These are phyloP conservation scores for Oncopodura yosiiana DNA, from an alignment of 1,140 invertebrate species.

Conservation along the genomic window DNA sequence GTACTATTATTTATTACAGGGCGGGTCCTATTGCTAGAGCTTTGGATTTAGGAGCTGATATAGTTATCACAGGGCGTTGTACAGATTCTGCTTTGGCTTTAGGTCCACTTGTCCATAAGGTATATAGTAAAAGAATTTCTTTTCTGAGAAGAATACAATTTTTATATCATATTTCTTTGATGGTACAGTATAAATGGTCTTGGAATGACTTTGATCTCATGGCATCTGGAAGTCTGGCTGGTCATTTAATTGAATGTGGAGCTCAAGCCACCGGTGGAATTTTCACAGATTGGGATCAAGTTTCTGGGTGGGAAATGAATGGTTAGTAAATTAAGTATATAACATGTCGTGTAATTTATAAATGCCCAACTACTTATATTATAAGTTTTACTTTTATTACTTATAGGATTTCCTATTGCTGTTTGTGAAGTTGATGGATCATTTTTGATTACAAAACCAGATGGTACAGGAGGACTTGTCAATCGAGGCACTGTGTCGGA, in stretches of 20 bases:
- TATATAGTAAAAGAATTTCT: constrained; percentile 36
- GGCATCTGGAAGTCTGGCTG: constrained; percentile 44
- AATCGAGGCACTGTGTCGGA: constrained; percentile 43
- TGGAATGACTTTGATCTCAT: constrained; percentile 42
- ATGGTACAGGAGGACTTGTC: constrained; percentile 45
- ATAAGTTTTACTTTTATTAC: constrained; percentile 15
- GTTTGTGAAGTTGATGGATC: constrained; percentile 42
- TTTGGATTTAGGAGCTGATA: constrained; percentile 45
- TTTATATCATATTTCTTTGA: not conserved
- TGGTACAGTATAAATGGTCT: constrained; percentile 40
- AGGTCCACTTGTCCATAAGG: constrained; percentile 44
- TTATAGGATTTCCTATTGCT: constrained; percentile 47
- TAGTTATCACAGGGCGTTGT: constrained; percentile 48
- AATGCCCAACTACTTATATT: not conserved
- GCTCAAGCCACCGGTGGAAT: constrained; percentile 48
- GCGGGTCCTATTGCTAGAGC: constrained; percentile 45
- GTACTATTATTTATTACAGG: constrained; percentile 32
- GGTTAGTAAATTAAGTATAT: constrained; percentile 12
- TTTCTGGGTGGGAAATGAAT: constrained; percentile 44
- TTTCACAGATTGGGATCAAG: constrained; percentile 47
- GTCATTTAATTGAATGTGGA: constrained; percentile 49
- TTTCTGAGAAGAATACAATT: not conserved
- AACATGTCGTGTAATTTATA: not conserved
- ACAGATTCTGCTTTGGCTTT: constrained; percentile 47
- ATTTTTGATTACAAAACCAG: constrained; percentile 45